Evolutionary conservation across 2,113 vertebrate species (phyloP).

Genomic region (Reinhardtius hippoglossoides): DNA sequence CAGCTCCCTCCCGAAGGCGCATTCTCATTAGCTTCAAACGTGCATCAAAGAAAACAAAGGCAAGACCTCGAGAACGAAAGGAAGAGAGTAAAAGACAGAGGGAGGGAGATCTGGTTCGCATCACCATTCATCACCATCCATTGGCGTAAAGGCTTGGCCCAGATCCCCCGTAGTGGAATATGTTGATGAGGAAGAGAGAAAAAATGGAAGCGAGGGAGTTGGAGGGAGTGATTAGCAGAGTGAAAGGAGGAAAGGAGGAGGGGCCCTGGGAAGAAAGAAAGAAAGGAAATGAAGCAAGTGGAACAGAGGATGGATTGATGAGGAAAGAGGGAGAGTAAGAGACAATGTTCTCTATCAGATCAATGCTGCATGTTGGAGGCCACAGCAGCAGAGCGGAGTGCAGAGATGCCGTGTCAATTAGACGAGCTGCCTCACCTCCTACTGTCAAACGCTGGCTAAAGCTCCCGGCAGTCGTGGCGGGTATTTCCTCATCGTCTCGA

Average conservation of each 20-base stretch:
- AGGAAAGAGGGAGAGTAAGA: conserved; percentile 39
- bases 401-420: conserved; percentile 56
- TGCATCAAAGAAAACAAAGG: conserved; percentile 69
- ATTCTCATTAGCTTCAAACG: conserved; percentile 65
- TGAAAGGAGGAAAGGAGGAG: conserved; percentile 50
- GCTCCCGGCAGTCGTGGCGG: conserved; percentile 41
- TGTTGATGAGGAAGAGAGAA: conserved; percentile 62
- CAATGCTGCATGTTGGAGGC: conserved; percentile 56
- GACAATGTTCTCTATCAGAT: conserved; percentile 55
- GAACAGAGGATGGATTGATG: conserved; percentile 54
- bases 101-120: conserved; percentile 45
- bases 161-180: conserved; percentile 58
- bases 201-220: conserved; percentile 46
- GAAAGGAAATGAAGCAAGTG: conserved; percentile 47
- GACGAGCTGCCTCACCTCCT: conserved; percentile 64
- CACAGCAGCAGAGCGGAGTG: conserved; percentile 34
- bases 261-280: conserved; percentile 53
- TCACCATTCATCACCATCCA: conserved; percentile 68
- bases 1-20: conserved; percentile 43
- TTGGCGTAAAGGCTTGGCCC: conserved; percentile 72
- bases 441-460: conserved; percentile 58
- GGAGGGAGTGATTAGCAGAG: conserved; percentile 68
- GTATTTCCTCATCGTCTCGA: conserved; percentile 41
- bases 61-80: conserved; percentile 48
- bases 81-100: conserved; percentile 26